Base-by-base conservation (phyloP, 1,140 invertebrate species). In the Drosophila obscura region DNA sequence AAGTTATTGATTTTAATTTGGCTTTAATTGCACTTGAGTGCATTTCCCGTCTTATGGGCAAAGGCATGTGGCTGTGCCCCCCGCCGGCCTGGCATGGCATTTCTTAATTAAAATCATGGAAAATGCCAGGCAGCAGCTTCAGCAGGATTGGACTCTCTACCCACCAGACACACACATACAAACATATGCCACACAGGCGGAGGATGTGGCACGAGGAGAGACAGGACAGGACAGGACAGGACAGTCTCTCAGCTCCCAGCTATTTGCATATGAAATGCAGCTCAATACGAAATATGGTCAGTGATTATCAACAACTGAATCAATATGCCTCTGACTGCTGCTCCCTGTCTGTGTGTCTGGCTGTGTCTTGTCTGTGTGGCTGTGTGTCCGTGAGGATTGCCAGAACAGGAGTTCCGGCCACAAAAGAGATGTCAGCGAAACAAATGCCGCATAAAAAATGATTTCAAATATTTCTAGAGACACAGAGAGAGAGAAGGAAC, bases 1-100 rank as follows among this genome's bases (percentile, higher is more conserved):
- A 85, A 85, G 66, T 85, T 87, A 85, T 85, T 85, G 82, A 85
- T 87, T 85, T 85, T 87, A 85, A 85, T 79, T 82, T 79, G 82
- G 78, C 53, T 82, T 87, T 87, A 85, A 85, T 87, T 85, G 82
- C 83, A 82, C 83, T 87, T 82, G 75, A 85, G 82, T 87, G 81
- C 82, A 48, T 71, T 71, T 57, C 62, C 48, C 62, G 57, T 80
- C 77, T 73, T 73, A 35, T 46, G 65, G 11, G 39, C 61, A 52
- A 44, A 44, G 72, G 68, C 46, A 71, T 64, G 71, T 31, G 31
- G 5, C 26, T 5, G 26, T 6, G 35, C 56, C 71, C 46, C 68
- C 45, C n/a, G n/a, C n/a, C n/a, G n/a, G n/a, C n/a, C 39, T 39
- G 73, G 73, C 73, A 55, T 59, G 77, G 67, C 61, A 85, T 87